Evolutionary conservation across 2,888 invertebrate genomes (phyloP), one percentile per base, ranked within the genome.

Genomic region (Sminthurinus aureus): DNA sequence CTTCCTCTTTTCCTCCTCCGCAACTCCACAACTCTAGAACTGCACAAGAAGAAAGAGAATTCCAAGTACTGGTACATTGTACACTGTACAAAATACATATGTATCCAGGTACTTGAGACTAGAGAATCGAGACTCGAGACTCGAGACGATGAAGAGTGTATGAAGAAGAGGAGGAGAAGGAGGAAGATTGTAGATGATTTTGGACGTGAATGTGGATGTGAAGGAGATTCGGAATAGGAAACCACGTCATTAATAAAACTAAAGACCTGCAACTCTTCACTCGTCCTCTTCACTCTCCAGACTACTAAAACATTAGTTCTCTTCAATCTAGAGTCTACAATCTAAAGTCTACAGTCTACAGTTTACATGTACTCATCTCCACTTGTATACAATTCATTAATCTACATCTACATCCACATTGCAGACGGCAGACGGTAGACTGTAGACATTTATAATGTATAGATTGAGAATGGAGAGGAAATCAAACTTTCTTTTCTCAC

Each of bases 211-310:
- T n/a, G 66, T 66, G n/a, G 1, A 3, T n/a, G 20, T 20, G 20
- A 38, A 75, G 18, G 75, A 22, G 22, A n/a, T 18, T 9, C 6
- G 51, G 51, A 64, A 71, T 74, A 74, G 81, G 74, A 81, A 81
- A 81, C 81, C 81, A 75, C 81, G 73, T 81, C 81, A 81, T 81
- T 81, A 81, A 81, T 81, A 81, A 81, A 81, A 81, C 81, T 81
- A 81, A 81, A 74, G 52, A 81, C 81, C 74, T 73, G 66, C 38
- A 38, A 38, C 64, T 64, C n/a, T 64, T 64, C 64, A 64, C 64
- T 64, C n/a, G 1, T n/a, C 64, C 64, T 64, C n/a, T 64, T n/a
- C n/a, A 64, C 64, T 64, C n/a, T 64, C 9, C n/a, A 64, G 18
- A 64, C 64, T n/a, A 64, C 64, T 18, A n/a, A 15, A 64, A n/a